Evolutionary conservation across 2,888 invertebrate species (phyloP).

Genomic region (Nysson spinosus): DNA sequence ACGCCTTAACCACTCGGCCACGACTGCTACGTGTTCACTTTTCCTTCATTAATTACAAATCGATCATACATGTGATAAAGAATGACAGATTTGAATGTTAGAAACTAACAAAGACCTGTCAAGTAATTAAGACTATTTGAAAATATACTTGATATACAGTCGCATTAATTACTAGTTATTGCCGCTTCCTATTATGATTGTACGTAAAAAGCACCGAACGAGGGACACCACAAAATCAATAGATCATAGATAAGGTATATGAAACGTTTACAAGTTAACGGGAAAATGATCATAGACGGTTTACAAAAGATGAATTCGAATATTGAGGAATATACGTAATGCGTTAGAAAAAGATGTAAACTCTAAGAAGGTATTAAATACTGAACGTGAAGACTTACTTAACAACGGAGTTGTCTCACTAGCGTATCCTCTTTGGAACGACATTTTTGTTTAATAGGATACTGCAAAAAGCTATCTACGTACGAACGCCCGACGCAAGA

Average conservation of each 20-base stretch:
- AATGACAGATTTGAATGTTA: background rate
- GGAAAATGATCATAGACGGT: no score
- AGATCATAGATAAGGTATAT: no score
- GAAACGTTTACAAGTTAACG: no score
- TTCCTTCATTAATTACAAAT: background rate
- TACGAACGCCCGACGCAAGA: slow-evolving; percentile 9
- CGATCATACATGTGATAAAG: background rate
- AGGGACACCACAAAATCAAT: no score
- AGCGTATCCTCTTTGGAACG: slow-evolving; percentile 4
- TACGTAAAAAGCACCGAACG: no score
- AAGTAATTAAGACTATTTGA: background rate
- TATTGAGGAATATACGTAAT: no score
- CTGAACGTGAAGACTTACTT: slow-evolving; percentile 48
- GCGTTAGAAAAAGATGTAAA: no score
- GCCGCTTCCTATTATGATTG: no score
- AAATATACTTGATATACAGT: no score
- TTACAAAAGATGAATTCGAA: no score
- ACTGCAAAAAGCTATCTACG: background rate
- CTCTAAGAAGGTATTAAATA: no score
- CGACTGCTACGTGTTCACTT: slow-evolving; percentile 80
- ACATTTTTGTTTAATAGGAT: slow-evolving; percentile 39
- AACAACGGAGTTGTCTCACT: slow-evolving; percentile 43
- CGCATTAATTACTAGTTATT: no score
- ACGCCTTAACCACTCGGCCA: slow-evolving; percentile 94
- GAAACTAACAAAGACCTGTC: background rate